Conservation (phyloP, 2,797 vertebrate genomes). For the Sebastes flavidus region DNA sequence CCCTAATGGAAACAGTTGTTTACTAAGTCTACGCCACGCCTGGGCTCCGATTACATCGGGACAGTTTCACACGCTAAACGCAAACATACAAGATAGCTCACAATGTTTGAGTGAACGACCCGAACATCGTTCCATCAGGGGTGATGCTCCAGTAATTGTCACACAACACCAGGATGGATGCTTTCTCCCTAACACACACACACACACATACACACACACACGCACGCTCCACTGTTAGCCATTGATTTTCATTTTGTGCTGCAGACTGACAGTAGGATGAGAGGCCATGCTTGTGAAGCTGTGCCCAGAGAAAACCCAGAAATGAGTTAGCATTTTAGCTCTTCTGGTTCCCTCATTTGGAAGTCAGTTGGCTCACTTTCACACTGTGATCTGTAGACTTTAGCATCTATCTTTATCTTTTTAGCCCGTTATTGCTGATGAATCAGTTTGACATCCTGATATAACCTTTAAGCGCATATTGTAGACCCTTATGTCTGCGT, state of each 20-base stretch:
- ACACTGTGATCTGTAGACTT: too few relatives aligned
- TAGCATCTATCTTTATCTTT: too few relatives aligned
- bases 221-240: background rate
- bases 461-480: too few relatives aligned
- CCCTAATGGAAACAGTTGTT: background rate
- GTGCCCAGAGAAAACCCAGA: background rate
- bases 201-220: background rate
- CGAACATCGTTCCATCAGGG: background rate
- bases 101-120: background rate
- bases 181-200: background rate
- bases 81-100: background rate
- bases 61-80: background rate
- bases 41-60: background rate
- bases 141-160: background rate
- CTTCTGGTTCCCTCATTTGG: too few relatives aligned
- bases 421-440: too few relatives aligned
- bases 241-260: slow-evolving; percentile 29
- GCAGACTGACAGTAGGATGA: slow-evolving; percentile 10
- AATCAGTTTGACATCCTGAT: too few relatives aligned
- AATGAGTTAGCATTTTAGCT: too few relatives aligned
- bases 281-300: background rate
- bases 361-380: too few relatives aligned
- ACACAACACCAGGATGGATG: background rate
- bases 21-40: background rate
- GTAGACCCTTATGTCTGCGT: too few relatives aligned